A percentile compares a stretch with the other conserved stretches of the same genome.
phyloP scores from a whole-genome alignment of 2,113 vertebrate species.

The Galbula dea region DNA sequence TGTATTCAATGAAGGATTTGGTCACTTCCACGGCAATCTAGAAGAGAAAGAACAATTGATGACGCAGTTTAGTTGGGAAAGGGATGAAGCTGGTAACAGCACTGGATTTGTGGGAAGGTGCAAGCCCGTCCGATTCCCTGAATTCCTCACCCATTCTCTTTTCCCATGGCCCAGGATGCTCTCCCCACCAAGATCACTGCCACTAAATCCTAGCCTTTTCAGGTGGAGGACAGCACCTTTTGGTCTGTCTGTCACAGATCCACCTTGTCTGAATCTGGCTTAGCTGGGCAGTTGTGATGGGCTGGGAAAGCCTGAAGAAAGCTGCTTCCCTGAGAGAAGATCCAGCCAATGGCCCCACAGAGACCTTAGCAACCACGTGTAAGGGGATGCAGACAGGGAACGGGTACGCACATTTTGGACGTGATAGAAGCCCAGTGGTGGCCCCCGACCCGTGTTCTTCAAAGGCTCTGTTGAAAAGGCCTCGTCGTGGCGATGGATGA shows the following conservation, averaged over 20 bases:
- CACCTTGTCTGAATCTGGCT: background rate
- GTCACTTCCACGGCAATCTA: conserved; percentile 97
- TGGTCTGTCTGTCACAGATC: background rate
- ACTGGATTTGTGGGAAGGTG: accelerated
- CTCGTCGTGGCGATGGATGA: conserved; percentile 96
- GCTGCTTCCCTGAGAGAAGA: background rate
- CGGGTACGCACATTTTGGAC: conserved; percentile 88
- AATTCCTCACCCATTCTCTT: background rate
- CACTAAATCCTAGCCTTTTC: background rate
- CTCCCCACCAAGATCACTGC: background rate
- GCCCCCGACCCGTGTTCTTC: conserved; percentile 94
- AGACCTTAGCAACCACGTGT: background rate
- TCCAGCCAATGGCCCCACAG: background rate
- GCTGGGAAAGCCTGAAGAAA: background rate
- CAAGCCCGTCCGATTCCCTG: background rate
- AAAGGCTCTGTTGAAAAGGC: conserved; percentile 97
- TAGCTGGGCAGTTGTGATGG: background rate
- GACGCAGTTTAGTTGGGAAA: background rate
- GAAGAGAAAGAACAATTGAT: background rate
- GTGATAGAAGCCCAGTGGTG: conserved; percentile 95
- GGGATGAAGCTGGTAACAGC: background rate
- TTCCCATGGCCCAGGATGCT: background rate
- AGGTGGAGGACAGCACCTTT: accelerated
- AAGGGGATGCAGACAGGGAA: background rate
- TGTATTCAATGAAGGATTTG: conserved; percentile 93